phyloP scores from a whole-genome alignment of 53 echinoderm and acorn worm genomes.

The Mesocentrotus franciscanus region DNA sequence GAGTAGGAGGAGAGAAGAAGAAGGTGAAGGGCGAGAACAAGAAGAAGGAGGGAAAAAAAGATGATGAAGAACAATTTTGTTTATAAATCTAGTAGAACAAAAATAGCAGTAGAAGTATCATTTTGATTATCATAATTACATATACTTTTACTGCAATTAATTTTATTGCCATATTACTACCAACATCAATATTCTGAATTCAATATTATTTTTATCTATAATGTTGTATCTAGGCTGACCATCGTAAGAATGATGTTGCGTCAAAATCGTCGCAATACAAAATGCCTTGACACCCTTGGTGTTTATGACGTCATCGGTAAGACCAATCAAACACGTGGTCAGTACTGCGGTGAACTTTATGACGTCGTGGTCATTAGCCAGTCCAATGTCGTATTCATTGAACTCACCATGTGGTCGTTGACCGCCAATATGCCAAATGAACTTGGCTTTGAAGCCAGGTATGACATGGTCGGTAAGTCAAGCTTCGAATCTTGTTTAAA shows the following conservation, averaged over 20 bases:
- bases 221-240: neutral
- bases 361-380: slow-evolving; percentile 70
- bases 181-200: neutral
- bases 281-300: slow-evolving; percentile 27
- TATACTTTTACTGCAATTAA: too few relatives aligned
- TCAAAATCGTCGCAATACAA: neutral
- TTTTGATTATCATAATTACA: too few relatives aligned
- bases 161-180: too few relatives aligned
- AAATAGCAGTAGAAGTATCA: too few relatives aligned
- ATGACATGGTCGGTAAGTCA: slow-evolving; percentile 76
- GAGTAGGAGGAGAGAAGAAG: too few relatives aligned
- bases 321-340: neutral
- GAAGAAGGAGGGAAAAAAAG: too few relatives aligned
- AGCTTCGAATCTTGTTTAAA: neutral
- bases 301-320: slow-evolving; percentile 23
- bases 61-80: too few relatives aligned
- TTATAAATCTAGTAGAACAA: too few relatives aligned
- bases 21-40: too few relatives aligned
- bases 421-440: slow-evolving; percentile 75
- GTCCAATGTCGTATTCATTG: slow-evolving; percentile 73
- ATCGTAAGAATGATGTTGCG: neutral
- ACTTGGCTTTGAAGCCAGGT: slow-evolving; percentile 80
- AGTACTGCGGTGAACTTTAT: slow-evolving; percentile 25
- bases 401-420: slow-evolving; percentile 72
- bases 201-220: too few relatives aligned